Percentiles rank a stretch among this genome's conserved stretches.
Conservation (phyloP, 2,113 vertebrate species). For the Balaeniceps rex region DNA sequence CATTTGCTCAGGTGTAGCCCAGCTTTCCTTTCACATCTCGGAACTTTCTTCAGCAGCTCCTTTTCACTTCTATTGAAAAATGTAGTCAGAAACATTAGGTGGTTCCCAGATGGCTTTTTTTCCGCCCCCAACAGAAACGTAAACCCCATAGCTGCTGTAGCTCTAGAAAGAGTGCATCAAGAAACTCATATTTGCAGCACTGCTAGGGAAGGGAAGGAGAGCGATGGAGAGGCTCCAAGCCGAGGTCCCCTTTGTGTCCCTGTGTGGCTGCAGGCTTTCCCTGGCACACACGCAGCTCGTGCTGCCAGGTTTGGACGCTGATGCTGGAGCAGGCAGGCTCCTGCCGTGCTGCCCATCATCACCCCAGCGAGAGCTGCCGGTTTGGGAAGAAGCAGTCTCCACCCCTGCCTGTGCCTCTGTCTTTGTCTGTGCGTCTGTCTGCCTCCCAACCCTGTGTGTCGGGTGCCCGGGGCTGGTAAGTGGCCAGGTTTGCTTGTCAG, state of each 20-base stretch:
- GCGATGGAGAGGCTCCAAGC: not conserved
- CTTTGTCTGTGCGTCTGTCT: not conserved
- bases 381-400: not conserved
- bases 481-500: not conserved
- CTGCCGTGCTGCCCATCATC: fast-evolving
- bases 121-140: not conserved
- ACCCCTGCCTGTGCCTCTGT: not conserved
- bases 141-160: not conserved
- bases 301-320: not conserved
- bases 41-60: not conserved
- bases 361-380: not conserved
- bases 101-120: not conserved
- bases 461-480: not conserved
- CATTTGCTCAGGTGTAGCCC: not conserved
- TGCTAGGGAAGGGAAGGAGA: not conserved
- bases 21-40: not conserved
- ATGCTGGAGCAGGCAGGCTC: not conserved
- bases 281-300: not conserved
- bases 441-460: not conserved
- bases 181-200: not conserved
- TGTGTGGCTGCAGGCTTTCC: not conserved
- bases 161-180: not conserved
- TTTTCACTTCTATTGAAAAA: not conserved
- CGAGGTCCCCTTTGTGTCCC: not conserved
- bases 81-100: not conserved